Percentiles rank a stretch among this genome's conserved stretches.
phyloP scores from a whole-genome alignment of 1,140 invertebrate species.

The Platorchestia sp. region DNA sequence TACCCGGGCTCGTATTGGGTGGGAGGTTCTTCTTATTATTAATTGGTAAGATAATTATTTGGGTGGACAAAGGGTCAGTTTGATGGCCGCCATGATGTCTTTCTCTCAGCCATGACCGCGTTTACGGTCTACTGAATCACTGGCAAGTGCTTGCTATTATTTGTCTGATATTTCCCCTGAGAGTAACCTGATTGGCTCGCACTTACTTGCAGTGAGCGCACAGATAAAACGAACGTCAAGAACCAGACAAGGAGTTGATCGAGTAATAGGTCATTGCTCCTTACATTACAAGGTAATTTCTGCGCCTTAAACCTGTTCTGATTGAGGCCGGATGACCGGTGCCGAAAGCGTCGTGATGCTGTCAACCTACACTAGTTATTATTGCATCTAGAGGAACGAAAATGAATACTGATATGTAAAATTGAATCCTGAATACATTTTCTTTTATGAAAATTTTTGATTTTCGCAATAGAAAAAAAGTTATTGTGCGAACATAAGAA shows the following conservation, averaged over 20 bases:
- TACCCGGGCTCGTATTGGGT: neutral
- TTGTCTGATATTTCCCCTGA: neutral
- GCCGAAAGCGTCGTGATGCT: too few species aligned
- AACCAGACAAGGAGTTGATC: neutral
- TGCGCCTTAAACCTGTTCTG: neutral
- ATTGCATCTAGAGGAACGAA: too few species aligned
- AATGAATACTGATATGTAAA: too few species aligned
- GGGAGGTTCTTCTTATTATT: neutral
- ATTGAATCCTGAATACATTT: too few species aligned
- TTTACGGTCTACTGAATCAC: neutral
- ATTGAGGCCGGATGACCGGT: neutral
- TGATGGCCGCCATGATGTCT: neutral
- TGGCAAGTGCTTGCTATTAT: neutral
- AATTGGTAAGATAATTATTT: neutral
- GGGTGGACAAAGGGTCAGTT: neutral
- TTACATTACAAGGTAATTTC: neutral
- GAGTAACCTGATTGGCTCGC: neutral
- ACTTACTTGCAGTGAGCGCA: neutral
- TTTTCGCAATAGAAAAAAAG: too few species aligned
- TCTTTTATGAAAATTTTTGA: too few species aligned
- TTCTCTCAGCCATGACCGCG: constrained; percentile 4
- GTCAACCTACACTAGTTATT: too few species aligned
- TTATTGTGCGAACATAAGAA: too few species aligned
- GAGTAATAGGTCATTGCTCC: neutral
- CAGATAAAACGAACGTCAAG: neutral